Evolutionary conservation across 1,140 invertebrate species (phyloP).

Genomic region (Medauroidea extradentata): DNA sequence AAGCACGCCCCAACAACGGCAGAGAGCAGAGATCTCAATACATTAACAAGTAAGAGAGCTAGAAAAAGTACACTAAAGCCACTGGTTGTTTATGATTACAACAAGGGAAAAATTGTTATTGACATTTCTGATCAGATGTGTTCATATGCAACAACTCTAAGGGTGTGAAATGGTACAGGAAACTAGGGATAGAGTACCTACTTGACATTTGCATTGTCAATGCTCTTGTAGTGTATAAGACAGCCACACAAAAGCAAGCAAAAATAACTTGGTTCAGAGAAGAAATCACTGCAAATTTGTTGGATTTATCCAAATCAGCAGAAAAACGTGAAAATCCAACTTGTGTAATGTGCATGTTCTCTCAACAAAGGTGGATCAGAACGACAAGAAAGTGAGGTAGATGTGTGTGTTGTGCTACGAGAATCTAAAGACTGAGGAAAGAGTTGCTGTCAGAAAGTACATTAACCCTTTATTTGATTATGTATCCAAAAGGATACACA

Average conservation of each 20-base stretch:
- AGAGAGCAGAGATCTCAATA: slow-evolving; percentile 14
- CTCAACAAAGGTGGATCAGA: background rate
- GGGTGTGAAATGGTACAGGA: slow-evolving; percentile 37
- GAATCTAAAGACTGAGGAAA: too few relatives aligned
- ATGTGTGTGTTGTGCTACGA: too few relatives aligned
- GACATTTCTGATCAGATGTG: slow-evolving; percentile 34
- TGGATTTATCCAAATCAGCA: slow-evolving; percentile 1
- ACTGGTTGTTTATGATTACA: slow-evolving; percentile 40
- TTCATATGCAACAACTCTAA: slow-evolving; percentile 32
- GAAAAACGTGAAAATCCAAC: slow-evolving; percentile 2
- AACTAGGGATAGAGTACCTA: slow-evolving; percentile 26
- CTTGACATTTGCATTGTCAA: slow-evolving; percentile 32
- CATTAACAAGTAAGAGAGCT: slow-evolving; percentile 9
- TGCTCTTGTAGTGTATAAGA: slow-evolving; percentile 24
- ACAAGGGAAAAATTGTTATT: slow-evolving; percentile 35
- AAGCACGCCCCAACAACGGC: slow-evolving; percentile 28
- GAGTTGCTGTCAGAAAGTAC: too few relatives aligned
- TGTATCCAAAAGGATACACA: too few relatives aligned
- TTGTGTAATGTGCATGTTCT: background rate
- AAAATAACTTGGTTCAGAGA: slow-evolving; percentile 17
- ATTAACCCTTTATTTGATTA: too few relatives aligned
- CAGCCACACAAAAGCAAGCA: slow-evolving; percentile 3
- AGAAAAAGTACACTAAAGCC: slow-evolving; percentile 31
- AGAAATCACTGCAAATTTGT: slow-evolving; percentile 2
- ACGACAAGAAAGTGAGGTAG: slow-evolving; percentile 3